Conservation (phyloP, 2,797 vertebrate genomes). For the Smutsia gigantea region DNA sequence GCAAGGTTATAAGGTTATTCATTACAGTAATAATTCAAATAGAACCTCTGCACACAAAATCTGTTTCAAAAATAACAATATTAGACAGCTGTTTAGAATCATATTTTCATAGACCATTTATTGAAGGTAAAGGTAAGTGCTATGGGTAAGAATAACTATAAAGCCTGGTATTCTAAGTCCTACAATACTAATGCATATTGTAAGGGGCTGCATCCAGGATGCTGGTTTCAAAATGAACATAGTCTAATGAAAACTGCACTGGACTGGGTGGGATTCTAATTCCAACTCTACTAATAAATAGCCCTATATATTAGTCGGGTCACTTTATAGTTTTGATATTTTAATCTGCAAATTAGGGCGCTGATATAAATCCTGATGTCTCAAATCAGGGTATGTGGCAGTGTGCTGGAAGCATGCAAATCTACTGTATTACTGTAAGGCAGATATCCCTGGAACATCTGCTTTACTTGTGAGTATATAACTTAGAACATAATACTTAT, state of each 20-base stretch:
- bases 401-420: neutral
- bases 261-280: neutral
- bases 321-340: constrained; percentile 20
- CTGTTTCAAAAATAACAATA: neutral
- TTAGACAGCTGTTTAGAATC: neutral
- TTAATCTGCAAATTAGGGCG: neutral
- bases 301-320: neutral
- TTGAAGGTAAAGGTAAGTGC: neutral
- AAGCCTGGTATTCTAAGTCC: neutral
- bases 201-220: neutral
- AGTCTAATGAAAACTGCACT: neutral
- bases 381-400: neutral
- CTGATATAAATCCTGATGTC: neutral
- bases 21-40: neutral
- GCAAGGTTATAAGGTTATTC: neutral
- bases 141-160: neutral
- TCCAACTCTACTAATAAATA: constrained; percentile 14
- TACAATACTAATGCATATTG: neutral
- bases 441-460: neutral
- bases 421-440: neutral
- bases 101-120: constrained; percentile 11
- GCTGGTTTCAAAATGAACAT: constrained; percentile 25
- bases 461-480: neutral
- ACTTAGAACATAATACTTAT: neutral
- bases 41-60: neutral